phyloP scores from a whole-genome alignment of 2,797 vertebrate species.

The Micropoecilia bifurca region DNA sequence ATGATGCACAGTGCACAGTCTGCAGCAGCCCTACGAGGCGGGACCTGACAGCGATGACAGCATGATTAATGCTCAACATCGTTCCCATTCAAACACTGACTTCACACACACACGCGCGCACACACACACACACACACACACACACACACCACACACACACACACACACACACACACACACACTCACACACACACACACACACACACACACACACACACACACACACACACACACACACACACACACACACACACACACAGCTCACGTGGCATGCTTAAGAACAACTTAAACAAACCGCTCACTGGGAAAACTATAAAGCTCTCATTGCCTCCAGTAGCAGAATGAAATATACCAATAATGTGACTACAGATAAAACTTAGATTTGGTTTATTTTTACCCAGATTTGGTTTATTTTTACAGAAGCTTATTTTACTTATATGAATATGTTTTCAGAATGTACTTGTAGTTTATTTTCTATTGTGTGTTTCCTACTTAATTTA shows the following conservation, averaged over 20 bases:
- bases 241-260: background rate
- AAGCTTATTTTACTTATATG: background rate
- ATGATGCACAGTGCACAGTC: slow-evolving; percentile 56
- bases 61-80: slow-evolving; percentile 77
- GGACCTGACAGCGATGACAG: slow-evolving; percentile 74
- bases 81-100: slow-evolving; percentile 51
- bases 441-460: background rate
- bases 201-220: slow-evolving; percentile 20
- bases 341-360: slow-evolving; percentile 7
- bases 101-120: slow-evolving; percentile 12
- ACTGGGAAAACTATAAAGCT: slow-evolving; percentile 19
- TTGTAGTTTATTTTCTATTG: background rate
- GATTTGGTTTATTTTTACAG: background rate
- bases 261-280: slow-evolving; percentile 35
- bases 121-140: background rate
- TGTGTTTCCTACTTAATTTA: background rate
- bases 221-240: slow-evolving; percentile 4
- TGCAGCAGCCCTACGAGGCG: slow-evolving; percentile 38
- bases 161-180: background rate
- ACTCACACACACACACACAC: slow-evolving; percentile 7
- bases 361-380: background rate
- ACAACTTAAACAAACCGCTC: slow-evolving; percentile 53
- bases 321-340: background rate
- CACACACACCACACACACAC: slow-evolving; percentile 15
- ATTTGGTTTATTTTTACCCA: background rate